Evolutionary conservation across 2,113 vertebrate genomes (phyloP).

Genomic region (Chinchilla lanigera): DNA sequence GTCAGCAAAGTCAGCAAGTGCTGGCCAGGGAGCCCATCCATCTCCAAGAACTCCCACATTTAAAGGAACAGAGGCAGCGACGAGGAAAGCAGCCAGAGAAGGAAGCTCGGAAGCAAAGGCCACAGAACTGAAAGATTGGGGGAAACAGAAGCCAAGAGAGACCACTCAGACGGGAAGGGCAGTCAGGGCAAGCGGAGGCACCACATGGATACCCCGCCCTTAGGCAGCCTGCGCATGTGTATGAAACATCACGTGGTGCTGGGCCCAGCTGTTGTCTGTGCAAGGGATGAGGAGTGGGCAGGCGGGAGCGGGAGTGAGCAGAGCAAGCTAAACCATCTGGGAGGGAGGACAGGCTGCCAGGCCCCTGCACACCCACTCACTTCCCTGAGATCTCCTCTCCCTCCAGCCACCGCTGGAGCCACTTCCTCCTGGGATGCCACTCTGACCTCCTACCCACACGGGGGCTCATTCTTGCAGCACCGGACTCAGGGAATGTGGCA

Average conservation of each 20-base stretch:
- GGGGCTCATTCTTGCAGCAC: neutral
- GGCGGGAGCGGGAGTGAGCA: neutral
- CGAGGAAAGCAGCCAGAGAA: neutral
- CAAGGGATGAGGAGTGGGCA: neutral
- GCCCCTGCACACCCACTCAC: neutral
- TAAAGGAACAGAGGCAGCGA: neutral
- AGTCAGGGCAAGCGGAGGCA: neutral
- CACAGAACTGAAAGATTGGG: neutral
- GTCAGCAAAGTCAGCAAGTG: neutral
- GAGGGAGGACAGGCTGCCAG: neutral
- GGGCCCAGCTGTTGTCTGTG: neutral
- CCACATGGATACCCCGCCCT: too few relatives aligned
- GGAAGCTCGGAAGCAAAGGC: neutral
- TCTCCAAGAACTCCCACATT: neutral
- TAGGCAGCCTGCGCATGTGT: neutral
- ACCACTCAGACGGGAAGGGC: fast-evolving
- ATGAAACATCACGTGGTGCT: neutral
- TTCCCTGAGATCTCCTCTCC: neutral
- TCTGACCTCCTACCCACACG: neutral
- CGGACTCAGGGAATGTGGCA: neutral
- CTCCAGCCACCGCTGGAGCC: neutral
- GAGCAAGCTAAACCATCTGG: neutral
- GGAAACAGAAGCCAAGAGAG: neutral
- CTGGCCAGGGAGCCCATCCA: neutral
- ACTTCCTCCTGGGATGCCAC: neutral